phyloP scores from a whole-genome alignment of 2,888 invertebrate genomes.

The Habrosyne pyritoides region DNA sequence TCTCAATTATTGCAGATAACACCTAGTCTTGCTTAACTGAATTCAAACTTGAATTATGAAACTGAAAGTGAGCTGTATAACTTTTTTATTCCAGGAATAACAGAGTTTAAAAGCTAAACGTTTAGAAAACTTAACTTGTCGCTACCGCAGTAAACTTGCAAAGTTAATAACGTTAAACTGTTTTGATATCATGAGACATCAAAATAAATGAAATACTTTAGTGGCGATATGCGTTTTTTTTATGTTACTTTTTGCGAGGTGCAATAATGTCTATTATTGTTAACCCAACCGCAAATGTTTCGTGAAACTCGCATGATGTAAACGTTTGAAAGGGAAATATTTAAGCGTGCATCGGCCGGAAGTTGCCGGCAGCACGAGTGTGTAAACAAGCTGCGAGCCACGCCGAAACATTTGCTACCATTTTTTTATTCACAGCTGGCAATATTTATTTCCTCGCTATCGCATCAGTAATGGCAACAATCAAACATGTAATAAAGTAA shows the following conservation, averaged over 20 bases:
- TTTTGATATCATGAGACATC: not conserved
- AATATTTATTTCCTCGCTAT: slow-evolving; percentile 36
- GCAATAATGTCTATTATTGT: slow-evolving; percentile 23
- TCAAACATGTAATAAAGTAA: not conserved
- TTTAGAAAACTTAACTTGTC: not conserved
- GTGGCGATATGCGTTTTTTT: no score
- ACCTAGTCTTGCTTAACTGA: no score
- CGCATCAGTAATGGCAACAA: slow-evolving; percentile 4
- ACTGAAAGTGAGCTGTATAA: not conserved
- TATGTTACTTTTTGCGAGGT: no score
- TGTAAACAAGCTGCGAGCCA: slow-evolving; percentile 58
- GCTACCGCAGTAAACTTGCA: not conserved
- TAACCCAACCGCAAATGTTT: slow-evolving; percentile 30
- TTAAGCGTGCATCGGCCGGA: slow-evolving; percentile 59
- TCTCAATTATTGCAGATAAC: no score
- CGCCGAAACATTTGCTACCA: slow-evolving; percentile 57
- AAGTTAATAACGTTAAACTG: not conserved
- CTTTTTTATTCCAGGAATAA: not conserved
- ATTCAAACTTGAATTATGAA: not conserved
- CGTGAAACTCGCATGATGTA: slow-evolving; percentile 39
- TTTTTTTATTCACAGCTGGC: slow-evolving; percentile 44
- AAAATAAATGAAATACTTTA: not conserved
- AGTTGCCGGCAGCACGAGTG: slow-evolving; percentile 52
- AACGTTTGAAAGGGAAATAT: slow-evolving; percentile 57
- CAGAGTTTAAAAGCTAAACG: not conserved